Base-by-base conservation (phyloP, 2,797 vertebrate species). In the Sternarchorhynchus goeldii region DNA sequence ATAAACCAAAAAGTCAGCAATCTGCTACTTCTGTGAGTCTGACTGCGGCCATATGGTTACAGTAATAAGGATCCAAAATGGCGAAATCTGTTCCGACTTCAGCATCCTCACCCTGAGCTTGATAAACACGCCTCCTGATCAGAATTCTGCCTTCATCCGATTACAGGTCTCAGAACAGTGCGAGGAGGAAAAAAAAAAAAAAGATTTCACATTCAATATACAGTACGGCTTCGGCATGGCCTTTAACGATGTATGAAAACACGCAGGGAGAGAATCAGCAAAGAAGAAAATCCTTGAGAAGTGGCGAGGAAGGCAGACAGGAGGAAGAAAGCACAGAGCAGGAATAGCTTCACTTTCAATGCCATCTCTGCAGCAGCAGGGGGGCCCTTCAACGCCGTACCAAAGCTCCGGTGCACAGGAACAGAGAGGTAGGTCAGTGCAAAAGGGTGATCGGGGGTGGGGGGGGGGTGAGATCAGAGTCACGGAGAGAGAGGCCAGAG, bases 251-350 rank as follows among this genome's bases (percentile, higher is more conserved):
- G 84, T 86, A 55, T 50, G 59, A 58, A 63, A 64, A 62, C 36
- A 25, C 20, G 66, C 18, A 79, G 60, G 74, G 70, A 71, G 41
- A 63, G 39, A 66, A 78, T 80, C 57, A 82, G 84, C 78, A 86
- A 85, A 82, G 73, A 82, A 45, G 75, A 29, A 80, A 78, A 53
- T 73, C 66, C 85, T 76, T 82, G 72, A 84, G 71, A 84, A 81
- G 62, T 74, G 72, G 41, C 80, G 78, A 63, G 66, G 73, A 70
- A 78, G 82, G 75, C 84, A 71, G 60, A 25, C 72, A 82, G 59
- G 86, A 71, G 73, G 76, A 85, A 32, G 81, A 62, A 32, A 2
- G 67, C 39, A 65, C 69, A 70, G 71, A 1, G 6, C 5, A 59
- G 78, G 71, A 69, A 68, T 16, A 73, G 71, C 83, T 81, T 83